phyloP scores from a whole-genome alignment of 2,113 vertebrate genomes.

The Menura novaehollandiae region DNA sequence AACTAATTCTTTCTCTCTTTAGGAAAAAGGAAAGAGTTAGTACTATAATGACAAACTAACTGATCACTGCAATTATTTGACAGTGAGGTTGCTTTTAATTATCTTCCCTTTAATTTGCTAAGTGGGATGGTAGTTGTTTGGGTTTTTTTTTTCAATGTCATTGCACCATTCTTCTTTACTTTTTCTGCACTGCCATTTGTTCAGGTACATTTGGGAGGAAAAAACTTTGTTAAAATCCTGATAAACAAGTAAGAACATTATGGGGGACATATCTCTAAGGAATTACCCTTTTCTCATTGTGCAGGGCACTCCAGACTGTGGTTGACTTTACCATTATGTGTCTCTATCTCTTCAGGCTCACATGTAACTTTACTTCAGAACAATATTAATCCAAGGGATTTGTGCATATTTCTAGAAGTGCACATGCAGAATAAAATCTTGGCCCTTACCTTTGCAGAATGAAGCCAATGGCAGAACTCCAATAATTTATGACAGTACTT shows the following conservation, averaged over 20 bases:
- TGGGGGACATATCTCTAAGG: not conserved
- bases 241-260: not conserved
- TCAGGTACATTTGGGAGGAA: not conserved
- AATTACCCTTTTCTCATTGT: not conserved
- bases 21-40: not conserved
- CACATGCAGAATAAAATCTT: not conserved
- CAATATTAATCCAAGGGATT: not conserved
- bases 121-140: not conserved
- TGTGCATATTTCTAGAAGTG: not conserved
- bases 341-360: not conserved
- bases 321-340: not conserved
- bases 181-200: not conserved
- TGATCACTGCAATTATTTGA: constrained; percentile 10
- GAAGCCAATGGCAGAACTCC: not conserved
- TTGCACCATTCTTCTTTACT: not conserved
- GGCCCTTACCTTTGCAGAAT: not conserved
- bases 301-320: not conserved
- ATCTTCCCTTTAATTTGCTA: not conserved
- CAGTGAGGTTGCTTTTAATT: not conserved
- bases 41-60: not conserved
- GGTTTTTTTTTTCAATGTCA: not conserved
- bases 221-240: not conserved
- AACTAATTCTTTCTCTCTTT: not conserved
- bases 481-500: not conserved
- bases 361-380: not conserved